phyloP scores from a whole-genome alignment of 2,113 vertebrate genomes.

The Tyrannus savana region DNA sequence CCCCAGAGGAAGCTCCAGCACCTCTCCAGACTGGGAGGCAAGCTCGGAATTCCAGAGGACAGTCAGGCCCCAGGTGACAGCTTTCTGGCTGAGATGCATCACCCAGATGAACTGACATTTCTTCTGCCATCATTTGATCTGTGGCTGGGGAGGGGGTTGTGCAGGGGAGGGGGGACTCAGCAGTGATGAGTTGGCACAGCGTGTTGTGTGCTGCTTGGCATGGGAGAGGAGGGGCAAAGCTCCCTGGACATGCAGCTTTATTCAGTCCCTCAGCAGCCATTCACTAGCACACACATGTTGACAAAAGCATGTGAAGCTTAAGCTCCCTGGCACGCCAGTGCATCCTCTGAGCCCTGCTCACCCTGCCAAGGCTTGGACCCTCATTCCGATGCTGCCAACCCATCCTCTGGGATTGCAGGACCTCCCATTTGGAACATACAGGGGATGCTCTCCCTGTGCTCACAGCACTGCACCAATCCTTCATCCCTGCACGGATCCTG shows the following conservation, averaged over 20 bases:
- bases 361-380: no score
- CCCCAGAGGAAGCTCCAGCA: background rate
- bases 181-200: rapidly evolving
- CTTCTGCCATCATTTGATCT: background rate
- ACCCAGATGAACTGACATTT: background rate
- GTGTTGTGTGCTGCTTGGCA: background rate
- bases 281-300: rapidly evolving
- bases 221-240: background rate
- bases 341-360: background rate
- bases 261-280: background rate
- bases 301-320: background rate
- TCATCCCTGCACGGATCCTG: background rate
- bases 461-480: background rate
- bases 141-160: background rate
- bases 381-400: background rate
- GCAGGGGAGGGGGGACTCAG: background rate
- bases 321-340: background rate
- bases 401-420: background rate
- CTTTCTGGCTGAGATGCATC: background rate
- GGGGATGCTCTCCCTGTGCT: rapidly evolving
- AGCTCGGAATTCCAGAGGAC: background rate
- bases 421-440: background rate
- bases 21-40: background rate
- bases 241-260: background rate
- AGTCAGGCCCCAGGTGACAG: background rate